phyloP scores from a whole-genome alignment of 2,797 vertebrate genomes.

The Okamejei kenojei region DNA sequence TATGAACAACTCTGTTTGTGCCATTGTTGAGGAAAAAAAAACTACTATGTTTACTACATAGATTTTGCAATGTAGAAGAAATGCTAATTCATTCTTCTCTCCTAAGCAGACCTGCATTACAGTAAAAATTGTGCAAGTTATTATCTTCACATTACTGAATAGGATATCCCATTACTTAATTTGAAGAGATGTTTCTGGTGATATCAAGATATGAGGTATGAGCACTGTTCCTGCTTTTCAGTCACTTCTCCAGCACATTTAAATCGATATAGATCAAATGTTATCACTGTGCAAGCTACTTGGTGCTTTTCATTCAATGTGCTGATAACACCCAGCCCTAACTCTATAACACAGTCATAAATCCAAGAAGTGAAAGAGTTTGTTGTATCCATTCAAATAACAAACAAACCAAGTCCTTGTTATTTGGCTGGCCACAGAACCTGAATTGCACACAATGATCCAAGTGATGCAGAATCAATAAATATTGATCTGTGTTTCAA shows the following conservation, averaged over 20 bases:
- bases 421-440: not conserved
- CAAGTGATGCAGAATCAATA: too few relatives aligned
- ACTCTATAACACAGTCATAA: not conserved
- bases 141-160: not conserved
- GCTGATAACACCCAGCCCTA: not conserved
- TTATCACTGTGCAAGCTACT: not conserved
- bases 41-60: not conserved
- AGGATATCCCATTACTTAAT: not conserved
- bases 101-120: not conserved
- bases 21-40: not conserved
- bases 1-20: not conserved
- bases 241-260: not conserved
- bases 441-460: too few relatives aligned
- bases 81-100: not conserved
- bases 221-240: not conserved
- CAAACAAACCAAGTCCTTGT: not conserved
- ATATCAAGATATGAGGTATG: not conserved
- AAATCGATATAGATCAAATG: not conserved
- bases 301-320: not conserved
- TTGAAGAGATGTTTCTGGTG: not conserved
- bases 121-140: not conserved
- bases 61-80: not conserved
- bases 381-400: not conserved
- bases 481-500: too few relatives aligned
- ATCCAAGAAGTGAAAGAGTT: not conserved